A percentile compares a stretch with the other conserved stretches of the same genome.
phyloP scores from a whole-genome alignment of 1,140 invertebrate species.

The Pseudomyrmex flavicornis region DNA sequence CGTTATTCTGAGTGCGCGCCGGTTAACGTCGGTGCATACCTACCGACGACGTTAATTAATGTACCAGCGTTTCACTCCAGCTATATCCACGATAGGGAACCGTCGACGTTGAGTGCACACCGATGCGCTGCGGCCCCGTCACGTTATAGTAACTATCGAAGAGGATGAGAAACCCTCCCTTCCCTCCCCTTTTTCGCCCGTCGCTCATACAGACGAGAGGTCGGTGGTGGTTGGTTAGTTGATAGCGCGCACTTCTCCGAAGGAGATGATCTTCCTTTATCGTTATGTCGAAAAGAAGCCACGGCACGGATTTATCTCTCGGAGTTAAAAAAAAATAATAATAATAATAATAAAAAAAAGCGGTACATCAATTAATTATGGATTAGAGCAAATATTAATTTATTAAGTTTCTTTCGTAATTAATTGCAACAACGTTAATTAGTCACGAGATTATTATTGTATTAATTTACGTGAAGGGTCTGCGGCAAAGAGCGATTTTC shows the following conservation, averaged over 20 bases:
- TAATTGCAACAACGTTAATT: conserved; percentile 2
- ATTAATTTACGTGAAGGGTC: not conserved
- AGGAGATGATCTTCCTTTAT: not conserved
- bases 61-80: conserved; percentile 44
- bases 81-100: conserved; percentile 15
- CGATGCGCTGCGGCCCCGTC: conserved; percentile 19
- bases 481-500: not conserved
- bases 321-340: not conserved
- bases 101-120: conserved; percentile 42
- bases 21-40: conserved; percentile 52
- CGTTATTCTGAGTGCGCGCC: conserved; percentile 56
- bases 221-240: not conserved
- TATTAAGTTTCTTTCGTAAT: conserved; percentile 3
- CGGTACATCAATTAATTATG: not conserved
- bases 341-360: not conserved
- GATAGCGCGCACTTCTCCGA: not conserved
- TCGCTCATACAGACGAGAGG: not conserved
- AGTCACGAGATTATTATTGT: not conserved
- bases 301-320: not conserved
- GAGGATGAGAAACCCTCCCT: not conserved
- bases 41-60: conserved; percentile 58
- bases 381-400: conserved; percentile 10
- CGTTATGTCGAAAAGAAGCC: not conserved
- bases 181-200: too few species aligned
- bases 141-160: conserved; percentile 28